Conservation (phyloP, 2,797 vertebrate species). For the Lutjanus argentimaculatus region DNA sequence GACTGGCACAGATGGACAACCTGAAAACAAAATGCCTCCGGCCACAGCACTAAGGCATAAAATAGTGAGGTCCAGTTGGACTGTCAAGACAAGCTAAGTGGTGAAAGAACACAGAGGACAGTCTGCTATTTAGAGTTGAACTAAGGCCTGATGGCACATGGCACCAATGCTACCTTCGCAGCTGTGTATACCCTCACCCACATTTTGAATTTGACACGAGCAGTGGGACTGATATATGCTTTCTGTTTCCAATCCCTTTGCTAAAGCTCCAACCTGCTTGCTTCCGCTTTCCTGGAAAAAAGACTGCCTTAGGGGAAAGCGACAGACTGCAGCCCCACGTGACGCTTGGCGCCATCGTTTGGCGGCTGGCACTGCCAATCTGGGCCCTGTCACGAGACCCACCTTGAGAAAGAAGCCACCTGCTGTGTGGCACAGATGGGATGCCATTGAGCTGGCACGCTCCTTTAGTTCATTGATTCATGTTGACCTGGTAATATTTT, state of each 20-base stretch:
- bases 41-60: background rate
- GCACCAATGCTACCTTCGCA: slow-evolving; percentile 5
- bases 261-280: slow-evolving; percentile 25
- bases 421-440: slow-evolving; percentile 72
- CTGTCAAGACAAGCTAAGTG: slow-evolving; percentile 21
- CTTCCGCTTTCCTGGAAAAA: slow-evolving; percentile 45
- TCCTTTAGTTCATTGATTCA: slow-evolving; percentile 71
- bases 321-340: slow-evolving; percentile 79
- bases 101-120: slow-evolving; percentile 11
- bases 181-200: slow-evolving; percentile 4
- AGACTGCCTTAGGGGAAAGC: slow-evolving; percentile 60
- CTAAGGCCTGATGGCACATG: background rate
- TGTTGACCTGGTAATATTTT: slow-evolving; percentile 57
- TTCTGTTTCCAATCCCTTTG: slow-evolving; percentile 26
- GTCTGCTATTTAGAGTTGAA: slow-evolving; percentile 21
- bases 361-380: slow-evolving; percentile 73
- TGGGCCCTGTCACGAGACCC: slow-evolving; percentile 70
- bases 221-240: slow-evolving; percentile 1
- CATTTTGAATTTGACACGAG: slow-evolving; percentile 15
- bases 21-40: too few species aligned
- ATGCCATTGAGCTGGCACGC: slow-evolving; percentile 51
- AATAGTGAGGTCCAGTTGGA: background rate
- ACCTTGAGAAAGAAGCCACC: slow-evolving; percentile 67
- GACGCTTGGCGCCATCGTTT: slow-evolving; percentile 69
- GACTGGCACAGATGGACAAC: too few species aligned